A percentile compares a stretch with the other conserved stretches of the same genome.
These are phyloP conservation scores for Halocynthia aurantium DNA, from an alignment of 23 tunicate species.

Conservation along the genomic window DNA sequence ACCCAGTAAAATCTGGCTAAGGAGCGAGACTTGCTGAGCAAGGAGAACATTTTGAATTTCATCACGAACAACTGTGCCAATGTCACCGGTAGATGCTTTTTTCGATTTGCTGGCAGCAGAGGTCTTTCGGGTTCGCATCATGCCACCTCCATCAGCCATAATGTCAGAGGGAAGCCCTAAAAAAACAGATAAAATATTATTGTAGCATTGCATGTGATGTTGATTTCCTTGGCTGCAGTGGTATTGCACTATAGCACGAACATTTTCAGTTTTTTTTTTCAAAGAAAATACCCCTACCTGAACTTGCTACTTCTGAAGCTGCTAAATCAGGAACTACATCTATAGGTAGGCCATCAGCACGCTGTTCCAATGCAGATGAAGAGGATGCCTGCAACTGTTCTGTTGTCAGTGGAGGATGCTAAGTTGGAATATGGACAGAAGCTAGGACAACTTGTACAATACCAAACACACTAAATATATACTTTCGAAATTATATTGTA, in stretches of 20 bases:
- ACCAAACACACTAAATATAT: background rate
- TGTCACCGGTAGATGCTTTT: slow-evolving; percentile 6
- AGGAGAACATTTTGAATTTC: slow-evolving; percentile 86
- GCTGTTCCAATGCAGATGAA: too few species aligned
- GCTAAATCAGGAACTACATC: too few species aligned
- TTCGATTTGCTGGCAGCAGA: background rate
- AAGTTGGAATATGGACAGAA: too few species aligned
- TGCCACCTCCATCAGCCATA: slow-evolving; percentile 71
- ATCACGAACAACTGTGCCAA: slow-evolving; percentile 44
- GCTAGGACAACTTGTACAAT: background rate
- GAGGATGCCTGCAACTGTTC: too few species aligned
- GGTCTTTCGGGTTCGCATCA: slow-evolving; percentile 2
- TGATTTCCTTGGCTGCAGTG: too few species aligned
- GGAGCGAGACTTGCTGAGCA: slow-evolving; percentile 82
- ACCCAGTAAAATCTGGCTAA: slow-evolving; percentile 61
- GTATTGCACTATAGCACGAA: too few species aligned
- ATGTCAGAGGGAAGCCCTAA: slow-evolving; percentile 21
- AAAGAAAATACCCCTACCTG: too few species aligned
- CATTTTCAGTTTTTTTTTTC: too few species aligned
- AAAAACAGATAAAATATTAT: background rate
- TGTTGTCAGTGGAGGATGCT: too few species aligned
- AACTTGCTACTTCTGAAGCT: too few species aligned
- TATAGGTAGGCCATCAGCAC: too few species aligned
- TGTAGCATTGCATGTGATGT: too few species aligned
- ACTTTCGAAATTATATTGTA: background rate